Evolutionary conservation across 2,113 vertebrate genomes (phyloP), one percentile per base, ranked within the genome.

Genomic region (Phyllopteryx taeniolatus): DNA sequence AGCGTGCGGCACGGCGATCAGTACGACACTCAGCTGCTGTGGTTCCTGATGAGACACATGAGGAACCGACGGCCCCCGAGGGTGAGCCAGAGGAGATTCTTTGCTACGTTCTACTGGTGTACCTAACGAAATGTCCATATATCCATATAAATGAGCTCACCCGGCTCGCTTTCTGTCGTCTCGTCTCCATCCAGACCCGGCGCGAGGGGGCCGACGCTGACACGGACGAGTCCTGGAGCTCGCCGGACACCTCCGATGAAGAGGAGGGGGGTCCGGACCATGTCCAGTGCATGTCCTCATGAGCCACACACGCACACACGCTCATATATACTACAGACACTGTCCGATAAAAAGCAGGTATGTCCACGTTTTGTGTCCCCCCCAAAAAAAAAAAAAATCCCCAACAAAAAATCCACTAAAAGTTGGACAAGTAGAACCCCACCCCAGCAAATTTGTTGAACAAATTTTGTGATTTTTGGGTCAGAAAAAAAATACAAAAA

Each of bases 1-100:
- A 96, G 94, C 53, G 86, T 96, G 60, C 95, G 96, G 66, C 95
- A 98, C 39, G 95, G 95, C 0, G 96, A 98, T 87, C 92, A 96
- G 90, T 98, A 97, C 0, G 96, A 98, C 86, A 96, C 95, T 73
- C 96, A 98, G 90, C 93, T 98, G 91, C 94, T 98, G 74, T 98
- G 96, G 96, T 98, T 98, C 88, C 94, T 98, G 67, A 98, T 98
- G 96, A 95, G 96, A 80, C 96, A 98, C 91, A 94, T 98, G 93
- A 93, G 96, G 63, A 95, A 97, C 90, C 87, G 95, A 31, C 91
- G 96, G 76, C 95, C 94, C 27, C 91, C 92, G 72, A 90, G 96
- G 91, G 96, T 98, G 88, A 89, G 94, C 70, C 6, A 22, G 35
- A 14, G 31, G 14, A 8, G 33, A 10, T 5, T 42, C 13, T 56